These are phyloP conservation scores for Dascyllus trimaculatus DNA, from an alignment of 2,113 vertebrate genomes.

Conservation along the genomic window DNA sequence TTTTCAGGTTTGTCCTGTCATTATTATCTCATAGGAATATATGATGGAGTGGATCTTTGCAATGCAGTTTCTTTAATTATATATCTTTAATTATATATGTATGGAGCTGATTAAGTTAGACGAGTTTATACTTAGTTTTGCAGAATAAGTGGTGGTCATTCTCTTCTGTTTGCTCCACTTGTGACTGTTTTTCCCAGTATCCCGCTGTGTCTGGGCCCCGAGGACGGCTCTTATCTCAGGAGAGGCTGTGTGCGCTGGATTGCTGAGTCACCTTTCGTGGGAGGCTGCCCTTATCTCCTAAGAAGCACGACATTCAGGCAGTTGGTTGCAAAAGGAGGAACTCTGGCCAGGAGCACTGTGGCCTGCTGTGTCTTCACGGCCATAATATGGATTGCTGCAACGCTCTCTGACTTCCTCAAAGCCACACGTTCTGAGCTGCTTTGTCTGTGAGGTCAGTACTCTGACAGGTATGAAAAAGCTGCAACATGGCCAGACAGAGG, in stretches of 20 bases:
- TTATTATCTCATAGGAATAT: conserved; percentile 64
- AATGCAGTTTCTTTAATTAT: conserved; percentile 20
- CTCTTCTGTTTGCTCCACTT: conserved; percentile 7
- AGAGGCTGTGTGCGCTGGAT: conserved; percentile 74
- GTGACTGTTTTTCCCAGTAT: conserved; percentile 63
- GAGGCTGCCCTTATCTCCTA: conserved; percentile 83
- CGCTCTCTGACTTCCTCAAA: conserved; percentile 62
- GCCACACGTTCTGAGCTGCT: background rate
- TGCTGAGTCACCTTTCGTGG: conserved; percentile 85
- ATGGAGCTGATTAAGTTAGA: conserved; percentile 7
- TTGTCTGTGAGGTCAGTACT: conserved; percentile 3
- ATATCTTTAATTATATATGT: too few relatives aligned
- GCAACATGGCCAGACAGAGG: conserved; percentile 38
- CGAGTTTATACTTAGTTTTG: background rate
- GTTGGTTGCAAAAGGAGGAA: conserved; percentile 84
- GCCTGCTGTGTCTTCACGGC: conserved; percentile 69
- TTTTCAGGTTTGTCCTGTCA: conserved; percentile 64
- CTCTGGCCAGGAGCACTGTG: conserved; percentile 70
- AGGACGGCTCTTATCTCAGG: conserved; percentile 79
- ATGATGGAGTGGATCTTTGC: conserved; percentile 36
- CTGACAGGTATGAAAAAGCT: conserved; percentile 16
- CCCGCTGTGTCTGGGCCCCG: conserved; percentile 62
- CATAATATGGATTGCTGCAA: conserved; percentile 68
- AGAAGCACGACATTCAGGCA: conserved; percentile 82
- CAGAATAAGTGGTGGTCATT: background rate